Conservation (phyloP, 2,113 vertebrate species). For the Candoia aspera region DNA sequence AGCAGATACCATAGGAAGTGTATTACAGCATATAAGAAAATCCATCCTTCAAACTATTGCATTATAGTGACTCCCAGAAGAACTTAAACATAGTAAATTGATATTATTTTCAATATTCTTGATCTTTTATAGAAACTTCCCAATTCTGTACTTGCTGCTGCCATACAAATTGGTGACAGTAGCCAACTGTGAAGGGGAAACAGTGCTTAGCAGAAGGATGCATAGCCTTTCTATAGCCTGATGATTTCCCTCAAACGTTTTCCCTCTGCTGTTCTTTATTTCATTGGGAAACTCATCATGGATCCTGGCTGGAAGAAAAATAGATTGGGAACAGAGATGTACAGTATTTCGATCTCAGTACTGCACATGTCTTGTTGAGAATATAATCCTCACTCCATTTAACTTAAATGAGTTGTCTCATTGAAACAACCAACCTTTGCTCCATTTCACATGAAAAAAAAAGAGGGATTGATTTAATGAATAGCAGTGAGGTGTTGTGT, state of each 20-base stretch:
- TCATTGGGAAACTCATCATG: neutral
- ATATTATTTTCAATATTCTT: neutral
- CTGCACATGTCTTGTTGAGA: neutral
- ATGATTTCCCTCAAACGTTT: neutral
- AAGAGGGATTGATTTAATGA: no score
- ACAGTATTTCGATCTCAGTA: neutral
- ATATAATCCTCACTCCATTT: neutral
- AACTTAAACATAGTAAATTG: neutral
- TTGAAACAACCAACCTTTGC: no score
- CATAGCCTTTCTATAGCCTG: neutral
- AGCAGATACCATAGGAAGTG: neutral
- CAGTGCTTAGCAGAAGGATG: neutral
- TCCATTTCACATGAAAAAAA: no score
- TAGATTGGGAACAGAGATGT: neutral
- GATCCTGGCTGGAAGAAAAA: neutral
- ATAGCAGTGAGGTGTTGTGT: no score
- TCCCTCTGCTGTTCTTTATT: neutral
- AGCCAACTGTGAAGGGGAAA: neutral
- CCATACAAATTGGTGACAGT: neutral
- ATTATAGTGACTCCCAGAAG: no score
- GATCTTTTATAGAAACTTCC: neutral
- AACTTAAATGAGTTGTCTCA: neutral
- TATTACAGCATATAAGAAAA: neutral
- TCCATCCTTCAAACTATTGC: neutral
- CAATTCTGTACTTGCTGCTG: neutral